A percentile compares a stretch with the other conserved stretches of the same genome.
Evolutionary conservation across 2,888 invertebrate genomes (phyloP).

Genomic region (Encarsia formosa): DNA sequence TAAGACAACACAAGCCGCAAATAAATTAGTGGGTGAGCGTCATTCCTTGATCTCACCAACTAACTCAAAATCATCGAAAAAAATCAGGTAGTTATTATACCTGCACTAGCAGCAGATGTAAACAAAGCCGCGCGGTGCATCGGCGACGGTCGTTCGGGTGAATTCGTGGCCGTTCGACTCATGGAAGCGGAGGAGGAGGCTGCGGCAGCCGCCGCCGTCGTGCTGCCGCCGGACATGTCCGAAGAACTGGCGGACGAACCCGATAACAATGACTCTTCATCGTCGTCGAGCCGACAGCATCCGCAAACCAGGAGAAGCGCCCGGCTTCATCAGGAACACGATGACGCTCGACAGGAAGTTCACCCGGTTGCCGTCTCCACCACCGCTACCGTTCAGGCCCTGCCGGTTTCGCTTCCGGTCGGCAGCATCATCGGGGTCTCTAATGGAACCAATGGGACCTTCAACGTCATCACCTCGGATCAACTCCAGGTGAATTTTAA

Average conservation of each 20-base stretch:
- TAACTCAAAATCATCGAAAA: too few relatives aligned
- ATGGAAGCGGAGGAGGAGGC: not conserved
- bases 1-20: too few relatives aligned
- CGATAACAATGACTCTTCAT: slow-evolving; percentile 42
- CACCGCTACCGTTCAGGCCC: slow-evolving; percentile 46
- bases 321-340: slow-evolving; percentile 42
- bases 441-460: slow-evolving; percentile 61
- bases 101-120: too few relatives aligned
- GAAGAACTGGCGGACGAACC: slow-evolving; percentile 54
- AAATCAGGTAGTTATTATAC: too few relatives aligned
- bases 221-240: slow-evolving; percentile 53
- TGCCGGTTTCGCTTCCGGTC: slow-evolving; percentile 69
- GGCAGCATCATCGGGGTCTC: slow-evolving; percentile 68
- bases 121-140: too few relatives aligned
- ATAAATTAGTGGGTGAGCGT: too few relatives aligned
- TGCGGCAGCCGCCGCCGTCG: slow-evolving; percentile 50
- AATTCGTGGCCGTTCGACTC: too few relatives aligned
- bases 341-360: slow-evolving; percentile 1
- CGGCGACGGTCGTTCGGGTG: too few relatives aligned
- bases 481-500: slow-evolving; percentile 71
- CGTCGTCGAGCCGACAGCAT: slow-evolving; percentile 41
- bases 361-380: slow-evolving; percentile 46
- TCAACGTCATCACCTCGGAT: slow-evolving; percentile 78
- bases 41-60: too few relatives aligned
- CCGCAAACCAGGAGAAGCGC: slow-evolving; percentile 33